Conservation (phyloP, 1,140 invertebrate genomes). For the Andricus grossulariae region DNA sequence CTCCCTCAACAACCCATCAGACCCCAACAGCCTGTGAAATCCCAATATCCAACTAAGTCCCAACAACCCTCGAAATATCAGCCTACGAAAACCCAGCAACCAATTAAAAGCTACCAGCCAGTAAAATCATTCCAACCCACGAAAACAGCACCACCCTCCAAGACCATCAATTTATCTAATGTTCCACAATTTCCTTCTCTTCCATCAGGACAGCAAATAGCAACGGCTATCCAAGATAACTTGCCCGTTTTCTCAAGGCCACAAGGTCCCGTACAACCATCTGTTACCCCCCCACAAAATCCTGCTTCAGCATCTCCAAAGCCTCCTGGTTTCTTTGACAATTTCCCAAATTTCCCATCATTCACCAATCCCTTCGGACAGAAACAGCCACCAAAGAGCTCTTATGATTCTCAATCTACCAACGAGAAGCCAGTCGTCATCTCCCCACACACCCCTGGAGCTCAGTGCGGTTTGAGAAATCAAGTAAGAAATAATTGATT, state of each 20-base stretch:
- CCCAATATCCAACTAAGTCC: too few relatives aligned
- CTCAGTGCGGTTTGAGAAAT: conserved; percentile 71
- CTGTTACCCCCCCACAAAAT: too few relatives aligned
- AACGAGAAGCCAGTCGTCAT: conserved; percentile 41
- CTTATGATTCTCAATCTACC: conserved; percentile 38
- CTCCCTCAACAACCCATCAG: too few relatives aligned
- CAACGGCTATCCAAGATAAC: too few relatives aligned
- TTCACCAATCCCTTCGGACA: background rate
- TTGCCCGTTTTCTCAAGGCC: too few relatives aligned
- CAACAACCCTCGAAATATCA: background rate
- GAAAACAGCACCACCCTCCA: background rate
- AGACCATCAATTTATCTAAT: background rate
- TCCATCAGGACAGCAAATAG: background rate
- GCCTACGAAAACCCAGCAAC: background rate
- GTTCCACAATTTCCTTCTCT: background rate
- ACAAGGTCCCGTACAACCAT: too few relatives aligned
- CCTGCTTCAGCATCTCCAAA: too few relatives aligned
- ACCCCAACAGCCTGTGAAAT: background rate
- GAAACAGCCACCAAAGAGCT: conserved; percentile 41
- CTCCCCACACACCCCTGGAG: conserved; percentile 50
- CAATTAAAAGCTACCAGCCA: conserved; percentile 17
- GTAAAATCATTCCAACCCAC: conserved; percentile 4
- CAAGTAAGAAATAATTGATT: conserved; percentile 60
- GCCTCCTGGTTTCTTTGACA: background rate
- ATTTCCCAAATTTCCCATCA: conserved; percentile 32